Conservation (phyloP, 1,140 invertebrate genomes). For the Heliconius hewitsoni region DNA sequence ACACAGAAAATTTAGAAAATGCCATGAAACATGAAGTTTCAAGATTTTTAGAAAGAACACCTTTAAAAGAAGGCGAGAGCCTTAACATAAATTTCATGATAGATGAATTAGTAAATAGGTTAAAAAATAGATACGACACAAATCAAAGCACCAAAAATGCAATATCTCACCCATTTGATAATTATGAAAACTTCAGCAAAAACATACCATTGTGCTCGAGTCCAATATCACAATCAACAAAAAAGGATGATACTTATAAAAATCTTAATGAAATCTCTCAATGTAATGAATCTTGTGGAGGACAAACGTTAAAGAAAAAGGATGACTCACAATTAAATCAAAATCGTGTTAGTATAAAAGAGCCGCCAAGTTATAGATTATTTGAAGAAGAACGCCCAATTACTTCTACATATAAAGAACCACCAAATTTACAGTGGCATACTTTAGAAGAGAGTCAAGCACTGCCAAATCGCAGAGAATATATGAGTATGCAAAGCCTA, state of each 20-base stretch:
- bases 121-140: conserved; percentile 47
- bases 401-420: conserved; percentile 23
- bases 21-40: conserved; percentile 47
- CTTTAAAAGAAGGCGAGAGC: conserved; percentile 40
- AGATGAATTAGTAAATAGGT: conserved; percentile 54
- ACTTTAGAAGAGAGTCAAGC: conserved; percentile 28
- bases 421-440: conserved; percentile 30
- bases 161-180: conserved; percentile 37
- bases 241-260: conserved; percentile 2
- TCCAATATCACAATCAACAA: conserved; percentile 10
- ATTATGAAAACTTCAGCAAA: conserved; percentile 46
- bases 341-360: conserved; percentile 10
- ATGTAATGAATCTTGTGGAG: conserved; percentile 11
- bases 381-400: conserved; percentile 27
- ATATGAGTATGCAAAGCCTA: conserved; percentile 10
- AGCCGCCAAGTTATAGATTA: conserved; percentile 23
- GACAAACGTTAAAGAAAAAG: neutral
- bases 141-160: conserved; percentile 38
- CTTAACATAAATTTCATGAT: conserved; percentile 50
- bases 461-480: neutral
- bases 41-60: conserved; percentile 49
- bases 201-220: conserved; percentile 45
- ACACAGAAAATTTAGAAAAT: conserved; percentile 32
- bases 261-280: neutral
- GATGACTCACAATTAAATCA: neutral